A percentile compares a stretch with the other conserved stretches of the same genome.
These are phyloP conservation scores for Euleptes europaea DNA, from an alignment of 2,113 vertebrate species.

Conservation along the genomic window DNA sequence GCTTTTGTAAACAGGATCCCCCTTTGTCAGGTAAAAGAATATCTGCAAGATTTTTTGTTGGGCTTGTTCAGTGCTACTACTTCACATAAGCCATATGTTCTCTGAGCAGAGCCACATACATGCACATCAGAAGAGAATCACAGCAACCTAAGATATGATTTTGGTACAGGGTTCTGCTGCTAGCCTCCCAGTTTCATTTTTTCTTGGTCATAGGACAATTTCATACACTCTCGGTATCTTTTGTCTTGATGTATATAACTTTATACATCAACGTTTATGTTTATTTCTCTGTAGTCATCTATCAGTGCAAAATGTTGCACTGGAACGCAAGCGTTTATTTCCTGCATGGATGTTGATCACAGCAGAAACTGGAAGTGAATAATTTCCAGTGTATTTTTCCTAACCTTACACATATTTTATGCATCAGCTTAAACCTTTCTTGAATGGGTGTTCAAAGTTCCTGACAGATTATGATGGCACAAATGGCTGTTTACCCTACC, in stretches of 20 bases:
- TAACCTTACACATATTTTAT: not conserved
- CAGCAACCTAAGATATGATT: not conserved
- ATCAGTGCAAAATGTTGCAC: conserved; percentile 4
- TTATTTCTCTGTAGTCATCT: not conserved
- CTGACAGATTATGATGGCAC: not conserved
- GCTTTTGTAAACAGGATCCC: too few relatives aligned
- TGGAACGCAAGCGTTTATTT: conserved; percentile 18
- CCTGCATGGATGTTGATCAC: conserved; percentile 5
- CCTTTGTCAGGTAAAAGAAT: not conserved
- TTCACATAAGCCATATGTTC: not conserved
- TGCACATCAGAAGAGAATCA: not conserved
- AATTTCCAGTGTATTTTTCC: not conserved
- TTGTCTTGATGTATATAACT: not conserved
- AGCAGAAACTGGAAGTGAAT: not conserved
- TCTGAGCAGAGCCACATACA: not conserved
- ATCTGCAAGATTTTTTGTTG: not conserved
- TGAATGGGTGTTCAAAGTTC: not conserved
- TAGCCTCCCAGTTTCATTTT: not conserved
- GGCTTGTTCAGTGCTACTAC: not conserved
- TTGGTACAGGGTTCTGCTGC: not conserved
- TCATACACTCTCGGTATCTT: not conserved
- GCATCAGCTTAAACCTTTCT: not conserved
- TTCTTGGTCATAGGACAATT: not conserved
- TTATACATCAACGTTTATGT: not conserved
- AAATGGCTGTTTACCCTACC: conserved; percentile 47